Evolutionary conservation across 2,888 invertebrate species (phyloP), one percentile per base, ranked within the genome.

Genomic region (Baronia brevicornis): DNA sequence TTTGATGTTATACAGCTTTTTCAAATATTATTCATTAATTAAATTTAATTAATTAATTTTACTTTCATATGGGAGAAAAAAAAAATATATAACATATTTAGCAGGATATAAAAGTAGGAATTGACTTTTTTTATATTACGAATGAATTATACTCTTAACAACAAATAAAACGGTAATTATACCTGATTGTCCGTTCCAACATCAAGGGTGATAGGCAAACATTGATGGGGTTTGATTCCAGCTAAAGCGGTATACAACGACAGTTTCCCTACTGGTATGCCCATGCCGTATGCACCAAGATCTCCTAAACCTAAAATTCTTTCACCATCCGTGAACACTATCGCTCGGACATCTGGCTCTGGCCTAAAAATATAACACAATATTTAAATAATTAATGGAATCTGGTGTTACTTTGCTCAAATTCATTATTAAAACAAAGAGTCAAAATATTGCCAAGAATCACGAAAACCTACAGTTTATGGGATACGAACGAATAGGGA

Each of bases 231-330:
- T 58, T 95, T 93, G 48, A 98, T 96, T n/a, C 97, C 98, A 10
- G 97, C 98, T 44, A 98, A 80, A 0, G 97, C 98, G 0, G 98
- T 98, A 73, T 98, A 98, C 19, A 98, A 86, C 0, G 98, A 91
- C 41, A 99, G 86, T 73, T 98, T 98, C 10, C 98, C 98, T 5
- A 98, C 96, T 0, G 98, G 98, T 53, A 99, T 98, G 36, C 98
- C 98, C 97, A 97, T 97, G 11, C 98, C 98, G 58, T 94, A 94
- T 1, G 96, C 96, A 0, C 98, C 98, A 28, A 98, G 87, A 71
- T 98, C 98, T 3, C 98, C 98, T 20, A 98, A 87, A 46, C 98
- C 98, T 46, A 99, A 86, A 64, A 99, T 98, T 31, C 98, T 88
- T 68, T 99, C 98, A 15, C 98, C 98, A 58, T 98, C 98, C 0